Conservation (phyloP, 2,888 invertebrate species). For the Proisotoma minuta region DNA sequence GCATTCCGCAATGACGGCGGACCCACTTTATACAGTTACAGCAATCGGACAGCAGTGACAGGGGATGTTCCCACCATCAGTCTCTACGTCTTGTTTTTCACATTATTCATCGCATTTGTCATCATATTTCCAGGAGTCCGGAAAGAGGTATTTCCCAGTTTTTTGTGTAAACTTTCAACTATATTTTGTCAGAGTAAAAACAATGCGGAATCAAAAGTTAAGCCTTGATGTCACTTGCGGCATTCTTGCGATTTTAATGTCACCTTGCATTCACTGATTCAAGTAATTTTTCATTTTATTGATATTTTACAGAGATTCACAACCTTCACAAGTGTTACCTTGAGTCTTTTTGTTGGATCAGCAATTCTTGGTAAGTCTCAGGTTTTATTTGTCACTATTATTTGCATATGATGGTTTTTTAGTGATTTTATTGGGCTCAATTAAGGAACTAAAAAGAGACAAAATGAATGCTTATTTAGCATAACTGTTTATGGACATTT, state of each 20-base stretch:
- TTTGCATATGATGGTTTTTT: too few relatives aligned
- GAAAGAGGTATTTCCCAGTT: constrained; percentile 67
- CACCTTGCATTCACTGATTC: constrained; percentile 15
- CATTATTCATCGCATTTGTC: constrained; percentile 88
- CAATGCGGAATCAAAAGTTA: too few relatives aligned
- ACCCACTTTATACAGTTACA: constrained; percentile 66
- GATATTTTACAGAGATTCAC: constrained; percentile 72
- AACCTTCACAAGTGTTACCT: constrained; percentile 84
- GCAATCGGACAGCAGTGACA: constrained; percentile 90
- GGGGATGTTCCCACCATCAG: constrained; percentile 85
- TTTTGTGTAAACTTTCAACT: neutral
- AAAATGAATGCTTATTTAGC: too few relatives aligned
- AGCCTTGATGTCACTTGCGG: too few relatives aligned
- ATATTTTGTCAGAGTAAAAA: too few relatives aligned
- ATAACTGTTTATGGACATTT: too few relatives aligned
- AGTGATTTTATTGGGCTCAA: too few relatives aligned
- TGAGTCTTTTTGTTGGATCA: constrained; percentile 88
- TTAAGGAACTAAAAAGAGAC: too few relatives aligned
- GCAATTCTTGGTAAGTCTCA: constrained; percentile 82
- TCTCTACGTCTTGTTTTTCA: constrained; percentile 78
- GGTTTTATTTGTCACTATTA: too few relatives aligned
- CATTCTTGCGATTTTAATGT: constrained; percentile 29
- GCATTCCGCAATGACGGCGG: constrained; percentile 78
- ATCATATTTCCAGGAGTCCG: constrained; percentile 93
- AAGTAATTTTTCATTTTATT: constrained; percentile 26